Percentiles rank a stretch among this genome's conserved stretches.
These are phyloP conservation scores for Cylindroiulus punctatus DNA, from an alignment of 2,888 invertebrate genomes.

Conservation along the genomic window DNA sequence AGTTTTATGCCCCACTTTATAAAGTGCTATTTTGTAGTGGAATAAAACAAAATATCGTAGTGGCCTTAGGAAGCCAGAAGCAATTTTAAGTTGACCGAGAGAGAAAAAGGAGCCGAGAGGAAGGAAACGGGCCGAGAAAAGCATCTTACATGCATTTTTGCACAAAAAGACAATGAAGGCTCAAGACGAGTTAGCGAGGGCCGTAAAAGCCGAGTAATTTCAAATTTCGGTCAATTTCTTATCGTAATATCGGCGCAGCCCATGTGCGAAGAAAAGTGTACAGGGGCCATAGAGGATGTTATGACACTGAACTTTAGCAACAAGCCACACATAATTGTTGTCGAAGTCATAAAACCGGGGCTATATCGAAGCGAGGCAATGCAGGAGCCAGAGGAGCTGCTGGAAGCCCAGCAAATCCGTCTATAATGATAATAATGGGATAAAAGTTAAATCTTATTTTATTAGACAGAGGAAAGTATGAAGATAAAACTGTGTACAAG, in stretches of 20 bases:
- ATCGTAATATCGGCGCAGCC: constrained; percentile 3
- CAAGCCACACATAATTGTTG: constrained; percentile 40
- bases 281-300: neutral
- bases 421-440: constrained; percentile 42
- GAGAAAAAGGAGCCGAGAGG: neutral
- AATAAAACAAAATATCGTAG: constrained; percentile 23
- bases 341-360: neutral
- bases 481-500: constrained; percentile 40
- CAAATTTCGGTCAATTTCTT: constrained; percentile 51
- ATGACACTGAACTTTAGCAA: constrained; percentile 28
- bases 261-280: constrained; percentile 25
- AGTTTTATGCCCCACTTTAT: constrained; percentile 43
- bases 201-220: constrained; percentile 46
- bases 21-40: constrained; percentile 44
- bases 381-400: neutral
- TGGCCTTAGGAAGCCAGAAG: neutral
- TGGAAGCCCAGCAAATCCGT: constrained; percentile 20
- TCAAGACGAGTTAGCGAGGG: constrained; percentile 37
- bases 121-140: neutral
- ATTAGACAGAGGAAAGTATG: constrained; percentile 42
- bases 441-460: constrained; percentile 43
- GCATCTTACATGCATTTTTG: constrained; percentile 39
- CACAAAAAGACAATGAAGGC: constrained; percentile 47
- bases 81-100: constrained; percentile 31
- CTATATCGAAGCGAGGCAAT: neutral